Conservation (phyloP, 2,113 vertebrate species). For the Cryptotis parvus region DNA sequence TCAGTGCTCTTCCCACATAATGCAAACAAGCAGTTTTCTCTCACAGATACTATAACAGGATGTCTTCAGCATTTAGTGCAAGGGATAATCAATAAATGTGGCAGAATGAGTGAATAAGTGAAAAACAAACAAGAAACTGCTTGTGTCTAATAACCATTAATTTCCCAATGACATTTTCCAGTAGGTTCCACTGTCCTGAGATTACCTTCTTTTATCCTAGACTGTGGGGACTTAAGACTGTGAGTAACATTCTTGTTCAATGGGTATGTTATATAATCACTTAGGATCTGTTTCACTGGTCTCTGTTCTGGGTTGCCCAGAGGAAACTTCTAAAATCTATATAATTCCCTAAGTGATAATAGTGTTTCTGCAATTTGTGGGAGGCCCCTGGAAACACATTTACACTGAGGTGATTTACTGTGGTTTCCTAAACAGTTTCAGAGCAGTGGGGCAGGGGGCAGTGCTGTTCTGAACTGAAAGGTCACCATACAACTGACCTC, state of each 20-base stretch:
- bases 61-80: neutral
- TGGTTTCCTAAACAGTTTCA: neutral
- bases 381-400: neutral
- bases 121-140: slow-evolving; percentile 4
- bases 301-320: neutral
- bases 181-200: neutral
- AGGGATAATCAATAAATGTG: neutral
- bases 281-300: neutral
- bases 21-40: neutral
- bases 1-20: neutral
- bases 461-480: neutral
- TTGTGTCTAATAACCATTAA: neutral
- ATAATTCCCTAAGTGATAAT: neutral
- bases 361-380: neutral
- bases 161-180: slow-evolving; percentile 8
- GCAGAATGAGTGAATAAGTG: neutral
- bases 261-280: no score
- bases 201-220: neutral
- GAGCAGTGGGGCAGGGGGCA: no score
- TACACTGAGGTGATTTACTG: neutral
- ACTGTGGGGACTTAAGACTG: slow-evolving; percentile 11
- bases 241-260: no score
- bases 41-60: neutral
- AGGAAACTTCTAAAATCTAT: neutral
- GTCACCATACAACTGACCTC: neutral